phyloP scores from a whole-genome alignment of 2,113 vertebrate genomes.

The Neogale vison region DNA sequence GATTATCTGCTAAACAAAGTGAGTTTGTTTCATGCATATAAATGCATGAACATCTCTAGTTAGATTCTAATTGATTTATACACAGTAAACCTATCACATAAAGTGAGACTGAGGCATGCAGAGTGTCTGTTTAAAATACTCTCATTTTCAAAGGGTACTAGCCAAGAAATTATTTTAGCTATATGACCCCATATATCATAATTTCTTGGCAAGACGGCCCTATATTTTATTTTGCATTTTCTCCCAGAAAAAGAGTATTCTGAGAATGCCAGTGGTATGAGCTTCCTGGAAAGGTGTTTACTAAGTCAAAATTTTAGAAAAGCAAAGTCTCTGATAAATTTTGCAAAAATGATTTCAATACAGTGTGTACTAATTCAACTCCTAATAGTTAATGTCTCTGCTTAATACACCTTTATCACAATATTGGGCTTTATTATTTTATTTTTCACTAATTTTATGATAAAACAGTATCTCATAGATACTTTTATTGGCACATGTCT shows the following conservation, averaged over 20 bases:
- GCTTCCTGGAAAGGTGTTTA: background rate
- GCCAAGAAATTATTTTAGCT: background rate
- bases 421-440: background rate
- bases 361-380: background rate
- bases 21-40: slow-evolving; percentile 48
- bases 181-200: background rate
- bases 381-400: background rate
- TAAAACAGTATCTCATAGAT: background rate
- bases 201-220: background rate
- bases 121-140: background rate
- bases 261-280: background rate
- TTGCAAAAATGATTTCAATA: background rate
- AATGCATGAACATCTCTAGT: background rate
- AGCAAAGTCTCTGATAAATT: background rate
- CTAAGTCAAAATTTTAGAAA: background rate
- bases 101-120: background rate
- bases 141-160: background rate
- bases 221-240: slow-evolving; percentile 28
- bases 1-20: slow-evolving; percentile 56
- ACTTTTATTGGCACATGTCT: background rate
- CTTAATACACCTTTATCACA: background rate
- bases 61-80: slow-evolving; percentile 51
- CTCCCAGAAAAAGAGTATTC: background rate
- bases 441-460: slow-evolving; percentile 24
- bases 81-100: background rate